These are phyloP conservation scores for Amia ocellicauda DNA, from an alignment of 2,113 vertebrate genomes.

Conservation along the genomic window DNA sequence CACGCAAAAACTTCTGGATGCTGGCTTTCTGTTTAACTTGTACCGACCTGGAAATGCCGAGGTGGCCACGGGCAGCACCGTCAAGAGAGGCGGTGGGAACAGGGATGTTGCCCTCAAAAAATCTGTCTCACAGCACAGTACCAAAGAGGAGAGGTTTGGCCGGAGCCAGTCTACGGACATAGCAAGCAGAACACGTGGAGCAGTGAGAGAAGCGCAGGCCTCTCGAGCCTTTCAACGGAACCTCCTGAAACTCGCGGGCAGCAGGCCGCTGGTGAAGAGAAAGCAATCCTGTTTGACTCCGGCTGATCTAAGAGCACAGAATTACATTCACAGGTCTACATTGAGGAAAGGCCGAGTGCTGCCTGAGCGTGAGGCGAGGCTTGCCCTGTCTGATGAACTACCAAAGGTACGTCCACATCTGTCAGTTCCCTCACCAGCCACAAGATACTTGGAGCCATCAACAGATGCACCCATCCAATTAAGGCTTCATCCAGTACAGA, in stretches of 20 bases:
- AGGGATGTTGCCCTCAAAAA: constrained; percentile 19
- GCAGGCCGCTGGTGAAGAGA: constrained; percentile 3
- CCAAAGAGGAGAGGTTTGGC: constrained; percentile 9
- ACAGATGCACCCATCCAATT: too few species aligned
- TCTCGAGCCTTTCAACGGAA: background rate
- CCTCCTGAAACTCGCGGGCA: background rate
- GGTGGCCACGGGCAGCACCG: constrained; percentile 29
- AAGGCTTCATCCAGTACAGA: too few species aligned
- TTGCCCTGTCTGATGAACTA: constrained; percentile 26
- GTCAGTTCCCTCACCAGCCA: too few species aligned
- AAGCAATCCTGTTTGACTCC: background rate
- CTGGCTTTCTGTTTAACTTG: constrained; percentile 70
- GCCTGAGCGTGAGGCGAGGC: constrained; percentile 35
- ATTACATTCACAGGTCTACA: constrained; percentile 14
- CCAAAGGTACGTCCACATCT: constrained; percentile 28
- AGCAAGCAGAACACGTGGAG: constrained; percentile 1
- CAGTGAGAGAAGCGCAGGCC: constrained; percentile 10
- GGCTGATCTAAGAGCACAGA: background rate
- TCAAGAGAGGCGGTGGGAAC: constrained; percentile 59
- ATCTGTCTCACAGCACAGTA: constrained; percentile 13
- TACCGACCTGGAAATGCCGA: constrained; percentile 43
- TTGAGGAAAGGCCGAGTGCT: constrained; percentile 30
- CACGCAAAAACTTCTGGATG: constrained; percentile 70
- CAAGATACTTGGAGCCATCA: too few species aligned
- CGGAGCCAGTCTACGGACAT: background rate